Evolutionary conservation across 1,140 invertebrate genomes (phyloP), one percentile per base, ranked within the genome.

Genomic region (Tachypleus tridentatus): DNA sequence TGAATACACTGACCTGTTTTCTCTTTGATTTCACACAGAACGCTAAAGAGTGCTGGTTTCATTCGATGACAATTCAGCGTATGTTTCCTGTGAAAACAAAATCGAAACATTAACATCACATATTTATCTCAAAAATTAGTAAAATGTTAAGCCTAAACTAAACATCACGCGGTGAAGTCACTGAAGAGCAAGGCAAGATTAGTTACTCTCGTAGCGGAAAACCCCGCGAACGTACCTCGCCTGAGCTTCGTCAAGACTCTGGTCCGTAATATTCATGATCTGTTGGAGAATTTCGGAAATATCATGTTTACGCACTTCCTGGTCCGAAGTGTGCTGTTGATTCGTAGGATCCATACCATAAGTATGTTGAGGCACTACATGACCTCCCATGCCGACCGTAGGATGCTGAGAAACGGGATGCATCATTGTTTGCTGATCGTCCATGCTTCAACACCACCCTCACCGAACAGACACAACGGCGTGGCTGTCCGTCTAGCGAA

Each of bases 241-340:
- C 83, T 98, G 95, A 49, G 95, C 95, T 80, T 98, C 95, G 77
- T 98, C 95, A 71, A 98, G 81, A 72, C 90, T 95, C 80, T 98
- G 95, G 79, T 98, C 94, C 9, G 93, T 97, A 71, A 97, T 97
- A 76, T 95, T 96, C 93, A 97, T 96, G 63, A 97, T 97, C 79
- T 97, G 93, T 77, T 97, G 93, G 58, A 97, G 80, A 72, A 97
- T 76, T 67, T 77, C 74, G 54, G 73, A 74, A 64, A 77, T 78
- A 69, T 77, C 76, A 64, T 76, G 74, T 68, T 75, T 75, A 29
- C 73, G 68, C 52, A 69, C 70, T 64, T 74, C 74, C 74, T 87
- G 76, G 68, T 73, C 76, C 10, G 77, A 76, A 72, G 78, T 78
- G 50, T 57, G 62, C 65, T 60, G 58, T 51, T 66, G 65, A 58